A percentile compares a stretch with the other conserved stretches of the same genome.
These are phyloP conservation scores for Noctua janthe DNA, from an alignment of 2,888 invertebrate species.

Conservation along the genomic window DNA sequence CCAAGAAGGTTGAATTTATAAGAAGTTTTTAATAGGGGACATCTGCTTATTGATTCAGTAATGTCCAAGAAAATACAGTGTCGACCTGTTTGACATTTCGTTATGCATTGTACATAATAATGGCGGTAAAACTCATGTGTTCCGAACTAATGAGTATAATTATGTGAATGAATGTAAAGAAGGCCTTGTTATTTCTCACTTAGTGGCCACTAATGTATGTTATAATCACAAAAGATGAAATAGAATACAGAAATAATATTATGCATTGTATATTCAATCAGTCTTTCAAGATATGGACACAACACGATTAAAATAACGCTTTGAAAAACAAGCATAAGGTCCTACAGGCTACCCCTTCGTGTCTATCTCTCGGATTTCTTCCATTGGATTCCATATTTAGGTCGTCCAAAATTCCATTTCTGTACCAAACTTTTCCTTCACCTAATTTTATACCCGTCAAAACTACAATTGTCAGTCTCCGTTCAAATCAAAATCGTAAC, in stretches of 20 bases:
- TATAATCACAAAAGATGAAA: constrained; percentile 30
- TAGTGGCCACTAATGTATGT: constrained; percentile 31
- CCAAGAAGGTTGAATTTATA: constrained; percentile 40
- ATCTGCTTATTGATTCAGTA: constrained; percentile 47
- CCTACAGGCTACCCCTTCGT: not conserved
- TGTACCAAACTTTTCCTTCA: constrained; percentile 49
- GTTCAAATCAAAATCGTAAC: constrained; percentile 84
- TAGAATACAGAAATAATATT: constrained; percentile 12
- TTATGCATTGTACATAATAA: constrained; percentile 47
- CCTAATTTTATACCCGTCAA: constrained; percentile 66
- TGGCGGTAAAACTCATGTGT: constrained; percentile 40
- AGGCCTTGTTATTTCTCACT: constrained; percentile 54
- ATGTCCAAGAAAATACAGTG: constrained; percentile 46
- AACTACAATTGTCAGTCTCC: constrained; percentile 78
- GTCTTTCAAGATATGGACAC: not conserved
- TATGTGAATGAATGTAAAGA: constrained; percentile 55
- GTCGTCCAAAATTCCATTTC: constrained; percentile 29
- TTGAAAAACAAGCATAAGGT: not conserved
- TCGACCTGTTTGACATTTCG: constrained; percentile 58
- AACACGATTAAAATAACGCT: not conserved
- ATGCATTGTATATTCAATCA: constrained; percentile 1
- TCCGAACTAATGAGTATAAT: constrained; percentile 49
- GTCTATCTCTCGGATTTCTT: not conserved
- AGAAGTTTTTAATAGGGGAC: constrained; percentile 35
- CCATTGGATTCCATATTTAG: constrained; percentile 37